Evolutionary conservation across 1,140 invertebrate species (phyloP).

Genomic region (Ostrea edulis): DNA sequence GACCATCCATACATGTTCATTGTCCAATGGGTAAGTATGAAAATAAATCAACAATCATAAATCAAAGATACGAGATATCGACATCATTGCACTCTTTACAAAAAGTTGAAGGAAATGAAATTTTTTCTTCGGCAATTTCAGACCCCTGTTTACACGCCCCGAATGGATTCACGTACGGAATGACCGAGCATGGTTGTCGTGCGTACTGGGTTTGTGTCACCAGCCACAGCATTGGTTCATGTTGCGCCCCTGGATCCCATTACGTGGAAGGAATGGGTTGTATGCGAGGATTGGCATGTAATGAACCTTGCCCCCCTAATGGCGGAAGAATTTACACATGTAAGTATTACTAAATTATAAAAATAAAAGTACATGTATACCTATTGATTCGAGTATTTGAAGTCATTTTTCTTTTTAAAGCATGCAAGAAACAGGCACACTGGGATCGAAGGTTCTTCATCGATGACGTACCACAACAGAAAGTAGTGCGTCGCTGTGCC

Average conservation of each 20-base stretch:
- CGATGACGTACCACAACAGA: slow-evolving; percentile 60
- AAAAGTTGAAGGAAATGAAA: neutral
- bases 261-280: slow-evolving; percentile 64
- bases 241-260: slow-evolving; percentile 62
- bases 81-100: neutral
- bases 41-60: neutral
- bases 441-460: slow-evolving; percentile 59
- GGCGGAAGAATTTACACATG: slow-evolving; percentile 48
- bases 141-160: slow-evolving; percentile 59
- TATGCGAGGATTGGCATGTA: slow-evolving; percentile 60
- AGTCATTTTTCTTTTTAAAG: slow-evolving; percentile 45
- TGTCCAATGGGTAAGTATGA: slow-evolving; percentile 61
- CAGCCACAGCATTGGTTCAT: slow-evolving; percentile 58
- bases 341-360: slow-evolving; percentile 1
- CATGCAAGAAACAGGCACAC: slow-evolving; percentile 60
- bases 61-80: neutral
- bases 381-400: neutral
- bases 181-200: slow-evolving; percentile 55
- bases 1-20: slow-evolving; percentile 61
- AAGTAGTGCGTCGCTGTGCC: slow-evolving; percentile 59
- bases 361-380: neutral
- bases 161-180: slow-evolving; percentile 55
- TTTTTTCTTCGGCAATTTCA: slow-evolving; percentile 26
- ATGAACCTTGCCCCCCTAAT: slow-evolving; percentile 52
- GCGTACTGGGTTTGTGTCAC: slow-evolving; percentile 63